These are phyloP conservation scores for Apocheima hispidaria DNA, from an alignment of 2,888 invertebrate genomes.

Conservation along the genomic window DNA sequence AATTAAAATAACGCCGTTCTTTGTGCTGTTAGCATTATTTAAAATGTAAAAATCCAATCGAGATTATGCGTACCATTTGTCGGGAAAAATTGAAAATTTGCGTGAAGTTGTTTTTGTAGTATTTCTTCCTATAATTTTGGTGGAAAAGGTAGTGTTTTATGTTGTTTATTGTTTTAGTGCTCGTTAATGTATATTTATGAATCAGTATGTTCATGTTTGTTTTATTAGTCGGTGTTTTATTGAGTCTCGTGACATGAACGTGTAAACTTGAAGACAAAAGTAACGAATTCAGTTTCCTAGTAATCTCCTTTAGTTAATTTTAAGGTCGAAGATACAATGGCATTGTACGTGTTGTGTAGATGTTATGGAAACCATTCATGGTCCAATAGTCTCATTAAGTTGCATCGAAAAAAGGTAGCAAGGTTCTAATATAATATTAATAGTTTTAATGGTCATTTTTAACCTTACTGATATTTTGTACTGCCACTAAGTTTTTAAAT, in stretches of 20 bases:
- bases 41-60: slow-evolving; percentile 48
- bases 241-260: slow-evolving; percentile 34
- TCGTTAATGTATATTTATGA: slow-evolving; percentile 20
- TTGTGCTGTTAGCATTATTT: slow-evolving; percentile 38
- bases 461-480: neutral
- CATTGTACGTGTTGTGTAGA: slow-evolving; percentile 14
- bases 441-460: neutral
- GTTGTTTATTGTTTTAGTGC: slow-evolving; percentile 42
- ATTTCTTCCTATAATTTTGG: slow-evolving; percentile 40
- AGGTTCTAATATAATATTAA: neutral
- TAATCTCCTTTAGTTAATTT: slow-evolving; percentile 10
- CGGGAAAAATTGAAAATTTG: slow-evolving; percentile 46
- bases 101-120: slow-evolving; percentile 43
- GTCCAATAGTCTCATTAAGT: slow-evolving; percentile 7
- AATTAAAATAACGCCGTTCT: slow-evolving; percentile 41
- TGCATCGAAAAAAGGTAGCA: neutral
- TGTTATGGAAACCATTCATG: slow-evolving; percentile 1
- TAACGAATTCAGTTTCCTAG: slow-evolving; percentile 20
- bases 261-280: slow-evolving; percentile 15
- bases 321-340: slow-evolving; percentile 26
- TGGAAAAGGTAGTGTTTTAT: slow-evolving; percentile 43
- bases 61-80: slow-evolving; percentile 57
- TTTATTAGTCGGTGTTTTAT: slow-evolving; percentile 19
- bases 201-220: slow-evolving; percentile 20
- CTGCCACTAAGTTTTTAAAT: too few relatives aligned